Percentiles rank a stretch among this genome's conserved stretches.
phyloP scores from a whole-genome alignment of 92 coral and sea anemone genomes.

The Phenganax marumi region DNA sequence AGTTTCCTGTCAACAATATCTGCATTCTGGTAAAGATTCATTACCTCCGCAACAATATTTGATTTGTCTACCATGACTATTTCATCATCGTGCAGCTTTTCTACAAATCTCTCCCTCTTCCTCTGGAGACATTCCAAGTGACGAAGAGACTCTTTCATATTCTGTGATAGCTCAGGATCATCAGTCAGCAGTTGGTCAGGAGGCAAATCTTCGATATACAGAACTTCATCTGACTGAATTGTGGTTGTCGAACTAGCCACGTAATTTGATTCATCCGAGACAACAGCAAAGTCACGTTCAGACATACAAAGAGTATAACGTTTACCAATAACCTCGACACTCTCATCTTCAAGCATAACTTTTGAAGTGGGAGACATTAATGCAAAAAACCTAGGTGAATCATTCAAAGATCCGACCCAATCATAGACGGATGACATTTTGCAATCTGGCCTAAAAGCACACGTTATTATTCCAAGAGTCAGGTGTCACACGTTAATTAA shows the following conservation, averaged over 20 bases:
- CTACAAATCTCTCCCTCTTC: constrained; percentile 16
- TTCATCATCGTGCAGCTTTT: constrained; percentile 30
- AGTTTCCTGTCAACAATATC: constrained; percentile 40
- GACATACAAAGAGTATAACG: constrained; percentile 29
- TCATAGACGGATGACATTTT: constrained; percentile 55
- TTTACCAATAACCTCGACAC: constrained; percentile 26
- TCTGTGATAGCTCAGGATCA: constrained; percentile 12
- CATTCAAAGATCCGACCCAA: constrained; percentile 54
- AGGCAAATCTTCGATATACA: constrained; percentile 6
- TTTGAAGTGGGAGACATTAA: constrained; percentile 11
- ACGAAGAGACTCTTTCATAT: neutral
- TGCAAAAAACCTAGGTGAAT: constrained; percentile 47
- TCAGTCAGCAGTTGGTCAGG: constrained; percentile 23
- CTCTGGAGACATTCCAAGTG: constrained; percentile 9
- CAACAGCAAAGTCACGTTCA: constrained; percentile 18
- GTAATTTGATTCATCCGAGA: constrained; percentile 1
- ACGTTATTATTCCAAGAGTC: constrained; percentile 46
- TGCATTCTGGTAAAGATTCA: constrained; percentile 47
- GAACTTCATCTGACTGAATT: neutral
- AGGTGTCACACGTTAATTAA: constrained; percentile 48
- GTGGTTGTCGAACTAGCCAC: neutral
- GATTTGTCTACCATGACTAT: constrained; percentile 43
- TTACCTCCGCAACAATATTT: constrained; percentile 46
- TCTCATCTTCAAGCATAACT: neutral
- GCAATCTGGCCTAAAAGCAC: constrained; percentile 29